Evolutionary conservation across 2,797 vertebrate species (phyloP).

Genomic region (Danionella dracula): DNA sequence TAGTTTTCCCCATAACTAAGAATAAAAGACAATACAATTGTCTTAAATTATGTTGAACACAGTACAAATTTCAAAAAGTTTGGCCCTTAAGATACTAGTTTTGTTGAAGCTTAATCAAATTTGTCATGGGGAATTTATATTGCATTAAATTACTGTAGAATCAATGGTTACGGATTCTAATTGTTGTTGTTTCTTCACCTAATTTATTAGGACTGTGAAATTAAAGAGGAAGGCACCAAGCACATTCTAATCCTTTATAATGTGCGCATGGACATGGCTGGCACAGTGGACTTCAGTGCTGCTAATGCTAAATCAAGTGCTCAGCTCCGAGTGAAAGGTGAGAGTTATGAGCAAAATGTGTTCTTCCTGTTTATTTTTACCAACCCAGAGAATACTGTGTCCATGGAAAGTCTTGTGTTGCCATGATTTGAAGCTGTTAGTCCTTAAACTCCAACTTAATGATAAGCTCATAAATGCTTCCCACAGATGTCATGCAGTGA

Average conservation of each 20-base stretch:
- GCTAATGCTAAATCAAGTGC: slow-evolving; percentile 91
- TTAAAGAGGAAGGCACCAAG: slow-evolving; percentile 86
- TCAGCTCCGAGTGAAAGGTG: slow-evolving; percentile 95
- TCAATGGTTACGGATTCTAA: too few species aligned
- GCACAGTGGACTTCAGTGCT: slow-evolving; percentile 86
- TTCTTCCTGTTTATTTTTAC: not conserved
- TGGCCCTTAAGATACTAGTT: too few species aligned
- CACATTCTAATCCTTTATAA: slow-evolving; percentile 86
- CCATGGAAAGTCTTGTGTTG: too few species aligned
- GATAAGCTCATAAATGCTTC: slow-evolving; percentile 1
- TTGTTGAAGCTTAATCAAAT: too few species aligned
- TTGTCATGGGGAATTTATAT: too few species aligned
- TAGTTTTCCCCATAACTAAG: too few species aligned
- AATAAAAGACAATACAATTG: too few species aligned
- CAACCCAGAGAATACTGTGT: not conserved
- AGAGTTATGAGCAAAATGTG: slow-evolving; percentile 41
- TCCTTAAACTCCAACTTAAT: not conserved
- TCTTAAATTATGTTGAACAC: too few species aligned
- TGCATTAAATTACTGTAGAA: too few species aligned
- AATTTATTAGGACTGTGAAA: slow-evolving; percentile 83
- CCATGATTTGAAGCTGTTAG: not conserved
- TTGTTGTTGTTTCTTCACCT: not conserved
- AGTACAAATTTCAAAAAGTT: too few species aligned
- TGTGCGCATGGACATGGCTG: slow-evolving; percentile 84
- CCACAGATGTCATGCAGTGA: slow-evolving; percentile 19